Conservation (phyloP, 2,888 invertebrate species). For the Heliconius charithonia region DNA sequence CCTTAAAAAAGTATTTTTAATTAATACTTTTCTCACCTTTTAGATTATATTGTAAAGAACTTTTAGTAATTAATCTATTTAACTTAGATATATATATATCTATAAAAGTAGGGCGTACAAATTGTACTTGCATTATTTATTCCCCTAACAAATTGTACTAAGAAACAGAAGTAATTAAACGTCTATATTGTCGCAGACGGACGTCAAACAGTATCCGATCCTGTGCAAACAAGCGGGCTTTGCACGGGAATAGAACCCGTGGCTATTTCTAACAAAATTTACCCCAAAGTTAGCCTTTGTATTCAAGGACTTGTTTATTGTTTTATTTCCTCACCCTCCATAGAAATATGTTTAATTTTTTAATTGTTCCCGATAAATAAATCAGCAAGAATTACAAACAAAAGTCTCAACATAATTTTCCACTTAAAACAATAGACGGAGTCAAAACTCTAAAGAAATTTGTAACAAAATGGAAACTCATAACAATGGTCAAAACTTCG, state of each 20-base stretch:
- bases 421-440: constrained; percentile 23
- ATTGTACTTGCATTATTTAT: constrained; percentile 11
- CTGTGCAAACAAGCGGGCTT: constrained; percentile 61
- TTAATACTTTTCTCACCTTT: neutral
- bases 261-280: constrained; percentile 42
- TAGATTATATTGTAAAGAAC: neutral
- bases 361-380: constrained; percentile 18
- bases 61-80: neutral
- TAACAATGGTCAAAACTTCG: constrained; percentile 20
- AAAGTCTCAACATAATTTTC: constrained; percentile 19
- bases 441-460: constrained; percentile 6
- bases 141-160: constrained; percentile 10
- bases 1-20: too few species aligned
- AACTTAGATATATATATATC: neutral
- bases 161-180: constrained; percentile 40
- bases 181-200: constrained; percentile 71
- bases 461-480: neutral
- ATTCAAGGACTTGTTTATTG: constrained; percentile 39
- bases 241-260: constrained; percentile 61
- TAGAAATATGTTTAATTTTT: constrained; percentile 27
- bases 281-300: constrained; percentile 47
- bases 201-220: constrained; percentile 69
- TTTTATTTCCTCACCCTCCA: constrained; percentile 28
- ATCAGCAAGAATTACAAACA: neutral
- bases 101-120: neutral